Evolutionary conservation across 2,888 invertebrate species (phyloP).

Genomic region (Agrotis segetum): DNA sequence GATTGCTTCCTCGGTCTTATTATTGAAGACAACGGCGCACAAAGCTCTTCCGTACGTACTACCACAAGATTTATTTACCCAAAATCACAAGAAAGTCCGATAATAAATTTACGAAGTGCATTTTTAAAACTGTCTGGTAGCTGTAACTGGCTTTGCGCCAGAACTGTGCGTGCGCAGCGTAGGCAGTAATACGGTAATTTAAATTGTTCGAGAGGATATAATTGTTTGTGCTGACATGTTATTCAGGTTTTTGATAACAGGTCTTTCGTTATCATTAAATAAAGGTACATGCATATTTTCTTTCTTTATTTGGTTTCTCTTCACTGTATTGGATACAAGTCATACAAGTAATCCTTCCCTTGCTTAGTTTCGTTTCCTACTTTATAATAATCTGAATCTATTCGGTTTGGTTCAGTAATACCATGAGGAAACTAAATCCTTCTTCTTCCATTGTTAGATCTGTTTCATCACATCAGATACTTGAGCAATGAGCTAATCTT

Average conservation of each 20-base stretch:
- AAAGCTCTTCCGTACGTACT: slow-evolving; percentile 17
- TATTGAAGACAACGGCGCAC: slow-evolving; percentile 18
- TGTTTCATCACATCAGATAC: neutral
- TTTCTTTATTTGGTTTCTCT: neutral
- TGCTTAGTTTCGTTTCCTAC: neutral
- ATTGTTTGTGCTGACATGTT: slow-evolving; percentile 32
- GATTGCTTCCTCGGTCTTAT: too few relatives aligned
- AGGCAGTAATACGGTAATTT: slow-evolving; percentile 32
- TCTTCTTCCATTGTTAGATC: neutral
- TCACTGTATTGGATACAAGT: neutral
- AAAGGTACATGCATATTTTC: neutral
- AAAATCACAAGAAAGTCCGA: slow-evolving; percentile 31
- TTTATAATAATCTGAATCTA: neutral
- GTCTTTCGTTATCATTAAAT: neutral
- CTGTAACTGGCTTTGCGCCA: slow-evolving; percentile 51
- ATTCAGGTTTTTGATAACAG: slow-evolving; percentile 12
- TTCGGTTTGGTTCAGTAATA: neutral
- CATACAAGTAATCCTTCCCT: too few relatives aligned
- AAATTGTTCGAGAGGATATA: slow-evolving; percentile 38
- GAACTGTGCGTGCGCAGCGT: slow-evolving; percentile 25
- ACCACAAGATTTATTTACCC: slow-evolving; percentile 14
- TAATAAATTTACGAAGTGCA: slow-evolving; percentile 34
- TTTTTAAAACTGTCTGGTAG: slow-evolving; percentile 49
- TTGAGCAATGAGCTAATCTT: neutral
- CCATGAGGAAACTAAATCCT: neutral